Evolutionary conservation across 2,888 invertebrate genomes (phyloP), one percentile per base, ranked within the genome.

Genomic region (Nomada fucata): DNA sequence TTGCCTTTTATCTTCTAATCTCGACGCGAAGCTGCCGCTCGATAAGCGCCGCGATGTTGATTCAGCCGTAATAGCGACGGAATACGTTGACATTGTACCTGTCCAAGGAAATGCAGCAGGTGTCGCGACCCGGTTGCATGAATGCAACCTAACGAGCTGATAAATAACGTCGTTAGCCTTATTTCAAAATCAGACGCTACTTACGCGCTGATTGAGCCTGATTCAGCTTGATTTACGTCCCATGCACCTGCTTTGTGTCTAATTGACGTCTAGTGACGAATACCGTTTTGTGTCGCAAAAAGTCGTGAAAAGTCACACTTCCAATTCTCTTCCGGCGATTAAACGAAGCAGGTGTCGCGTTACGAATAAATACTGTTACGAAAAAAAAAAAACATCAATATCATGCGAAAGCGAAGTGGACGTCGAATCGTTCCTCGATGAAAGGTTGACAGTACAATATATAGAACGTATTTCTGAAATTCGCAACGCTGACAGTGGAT

Each of bases 1-100:
- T 72, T 72, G 60, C 57, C 61, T 82, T 79, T 71, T 63, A 59
- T 18, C 26, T 79, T 72, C 63, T 72, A 79, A 82, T 79, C 79
- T 64, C 55, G 75, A 50, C 59, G 64, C 55, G 44, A 36, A 53
- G 65, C 13, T 47, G 47, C 47, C 42, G 15, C 50, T 10, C 67
- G 82, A 82, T 79, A 82, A 78, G n/a, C 63, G 55, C 2, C 50
- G 44, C 50, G 26, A 13, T 63, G 75, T 82, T 75, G 75, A 82
- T 71, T 75, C 68, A 80, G 29, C 61, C 42, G 69, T 69, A 69
- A 81, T 77, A 69, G 57, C 73, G 42, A 29, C 7, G 26, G 53
- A 53, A 70, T 64, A 75, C 71, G 36, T 64, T 59, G 61, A 42
- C 64, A 72, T 57, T 72, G 61, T 47, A 53, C 23, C 29, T 50